Evolutionary conservation across 2,113 vertebrate species (phyloP), one percentile per base, ranked within the genome.

Genomic region (Cisticola juncidis): DNA sequence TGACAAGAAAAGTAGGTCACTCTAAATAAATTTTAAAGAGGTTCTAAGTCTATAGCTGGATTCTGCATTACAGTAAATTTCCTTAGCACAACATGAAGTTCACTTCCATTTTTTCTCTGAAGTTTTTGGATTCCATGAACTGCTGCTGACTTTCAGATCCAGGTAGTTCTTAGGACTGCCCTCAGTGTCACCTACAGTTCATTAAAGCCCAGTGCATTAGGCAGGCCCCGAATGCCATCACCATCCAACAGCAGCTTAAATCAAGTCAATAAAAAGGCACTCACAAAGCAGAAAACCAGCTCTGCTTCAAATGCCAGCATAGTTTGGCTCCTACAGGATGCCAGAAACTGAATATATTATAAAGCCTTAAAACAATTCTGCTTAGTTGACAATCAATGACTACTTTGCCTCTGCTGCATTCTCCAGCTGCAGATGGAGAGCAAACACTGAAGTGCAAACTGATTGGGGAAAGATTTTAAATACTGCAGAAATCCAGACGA

Each of bases 1-100:
- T 90, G 69, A 72, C n/a, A 73, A 90, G 80, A 77, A 82, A 91
- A 96, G 48, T 33, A 88, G 80, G 94, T 93, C 93, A 83, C 76
- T 78, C 73, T 13, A 70, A 87, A 95, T 69, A 93, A 45, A 80
- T 26, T 38, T 48, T 60, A 36, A 69, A 81, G 71, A 77, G 36
- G 24, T 60, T 92, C 14, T 56, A 80, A 56, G n/a, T 33, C 56
- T 71, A 23, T 20, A 86, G 48, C 36, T 17, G 25, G 36, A 72
- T 26, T 58, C 45, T 35, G 53, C 77, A 88, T 90, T 80, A 81
- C 57, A 58, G 25, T 45, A 74, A 56, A 60, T 81, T 92, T 74
- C 68, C 56, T 74, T 35, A 77, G 10, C 50, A 54, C 35, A 91
- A 70, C 4, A 31, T 10, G 21, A 92, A 86, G 65, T 66, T 93